Evolutionary conservation across 2,888 invertebrate species (phyloP).

Genomic region (Trissolcus japonicus): DNA sequence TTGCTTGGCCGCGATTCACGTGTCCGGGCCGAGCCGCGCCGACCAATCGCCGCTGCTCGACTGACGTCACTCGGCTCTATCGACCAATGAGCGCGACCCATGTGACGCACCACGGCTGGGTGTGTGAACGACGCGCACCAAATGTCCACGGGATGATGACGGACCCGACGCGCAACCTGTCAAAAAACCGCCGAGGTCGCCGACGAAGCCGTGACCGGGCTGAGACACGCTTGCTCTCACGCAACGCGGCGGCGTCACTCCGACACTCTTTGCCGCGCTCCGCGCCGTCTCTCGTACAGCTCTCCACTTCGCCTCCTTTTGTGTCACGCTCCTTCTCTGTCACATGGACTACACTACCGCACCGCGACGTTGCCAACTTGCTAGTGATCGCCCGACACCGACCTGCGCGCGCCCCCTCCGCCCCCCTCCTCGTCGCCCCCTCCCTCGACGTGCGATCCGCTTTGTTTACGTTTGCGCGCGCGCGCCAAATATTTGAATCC

Average conservation of each 20-base stretch:
- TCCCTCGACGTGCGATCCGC: neutral
- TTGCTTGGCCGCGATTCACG: conserved; percentile 77
- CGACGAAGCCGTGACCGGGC: neutral
- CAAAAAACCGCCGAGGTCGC: conserved; percentile 54
- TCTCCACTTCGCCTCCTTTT: conserved; percentile 39
- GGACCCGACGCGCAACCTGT: conserved; percentile 26
- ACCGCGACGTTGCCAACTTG: conserved; percentile 66
- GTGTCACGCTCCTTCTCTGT: conserved; percentile 74
- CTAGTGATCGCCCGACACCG: conserved; percentile 17
- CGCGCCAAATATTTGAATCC: conserved; percentile 61
- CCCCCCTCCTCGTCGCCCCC: conserved; percentile 32
- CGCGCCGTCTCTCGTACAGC: conserved; percentile 39
- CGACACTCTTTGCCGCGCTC: conserved; percentile 74
- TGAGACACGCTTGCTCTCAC: conserved; percentile 9
- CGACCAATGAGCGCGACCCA: conserved; percentile 77
- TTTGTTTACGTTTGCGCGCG: conserved; percentile 62
- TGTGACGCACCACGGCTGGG: conserved; percentile 76
- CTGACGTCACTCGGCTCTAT: conserved; percentile 77
- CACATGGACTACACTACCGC: conserved; percentile 69
- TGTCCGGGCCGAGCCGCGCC: conserved; percentile 74
- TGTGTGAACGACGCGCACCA: conserved; percentile 64
- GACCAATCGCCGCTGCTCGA: conserved; percentile 71
- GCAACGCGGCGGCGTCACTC: conserved; percentile 71
- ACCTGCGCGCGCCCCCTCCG: conserved; percentile 12
- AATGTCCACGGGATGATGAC: conserved; percentile 27